Percentiles rank a stretch among this genome's conserved stretches.
Conservation (phyloP, 2,888 invertebrate genomes). For the Xanthia togata region DNA sequence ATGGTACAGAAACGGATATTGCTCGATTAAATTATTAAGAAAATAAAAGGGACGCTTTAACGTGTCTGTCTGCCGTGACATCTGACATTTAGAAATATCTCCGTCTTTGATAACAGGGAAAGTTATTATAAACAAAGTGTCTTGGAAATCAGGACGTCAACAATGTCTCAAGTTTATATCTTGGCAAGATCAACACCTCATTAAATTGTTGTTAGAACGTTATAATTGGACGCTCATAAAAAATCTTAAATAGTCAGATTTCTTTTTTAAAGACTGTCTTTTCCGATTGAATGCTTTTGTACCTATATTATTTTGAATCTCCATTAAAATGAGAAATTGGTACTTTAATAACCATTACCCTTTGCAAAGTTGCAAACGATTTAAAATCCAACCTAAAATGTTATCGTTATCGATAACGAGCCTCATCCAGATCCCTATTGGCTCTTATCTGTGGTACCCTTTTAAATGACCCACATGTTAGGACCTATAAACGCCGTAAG, state of each 20-base stretch:
- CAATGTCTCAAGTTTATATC: slow-evolving; percentile 47
- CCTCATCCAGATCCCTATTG: slow-evolving; percentile 35
- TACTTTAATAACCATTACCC: slow-evolving; percentile 3
- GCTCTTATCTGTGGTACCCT: slow-evolving; percentile 47
- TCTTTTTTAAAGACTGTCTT: neutral
- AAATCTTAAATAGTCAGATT: neutral
- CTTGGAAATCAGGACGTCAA: slow-evolving; percentile 42
- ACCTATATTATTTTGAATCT: neutral
- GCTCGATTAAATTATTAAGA: slow-evolving; percentile 54
- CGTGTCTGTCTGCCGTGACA: slow-evolving; percentile 44
- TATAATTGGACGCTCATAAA: slow-evolving; percentile 20
- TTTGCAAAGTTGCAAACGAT: slow-evolving; percentile 32
- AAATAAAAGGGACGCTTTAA: slow-evolving; percentile 44
- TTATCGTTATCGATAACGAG: slow-evolving; percentile 48
- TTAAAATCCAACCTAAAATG: slow-evolving; percentile 40
- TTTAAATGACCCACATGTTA: slow-evolving; percentile 61
- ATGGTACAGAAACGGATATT: slow-evolving; percentile 48
- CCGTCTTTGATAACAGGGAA: slow-evolving; percentile 32
- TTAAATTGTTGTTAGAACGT: slow-evolving; percentile 46
- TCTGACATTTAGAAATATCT: slow-evolving; percentile 47
- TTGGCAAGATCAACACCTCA: slow-evolving; percentile 43
- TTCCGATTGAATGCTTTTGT: slow-evolving; percentile 5
- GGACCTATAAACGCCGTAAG: slow-evolving; percentile 67
- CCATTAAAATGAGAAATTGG: neutral
- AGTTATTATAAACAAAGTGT: slow-evolving; percentile 49